Conservation (phyloP, 2,888 invertebrate genomes). For the Pedicia rivosa region DNA sequence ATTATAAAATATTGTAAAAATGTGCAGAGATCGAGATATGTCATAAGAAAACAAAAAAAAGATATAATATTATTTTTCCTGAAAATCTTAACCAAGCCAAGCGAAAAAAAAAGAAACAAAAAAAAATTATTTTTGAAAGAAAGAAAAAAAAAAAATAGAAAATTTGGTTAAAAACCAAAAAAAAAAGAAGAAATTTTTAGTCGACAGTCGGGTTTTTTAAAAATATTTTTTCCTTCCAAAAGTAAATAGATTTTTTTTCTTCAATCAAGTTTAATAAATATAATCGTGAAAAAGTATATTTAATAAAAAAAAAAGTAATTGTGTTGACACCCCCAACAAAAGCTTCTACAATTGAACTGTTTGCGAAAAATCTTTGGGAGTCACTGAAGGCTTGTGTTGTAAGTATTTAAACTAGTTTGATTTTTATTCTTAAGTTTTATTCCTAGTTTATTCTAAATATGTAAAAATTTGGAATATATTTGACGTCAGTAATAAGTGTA, state of each 20-base stretch:
- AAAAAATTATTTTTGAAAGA: not conserved
- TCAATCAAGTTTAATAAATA: not conserved
- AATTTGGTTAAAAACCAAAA: slow-evolving; percentile 1
- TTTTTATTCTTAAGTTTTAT: no score
- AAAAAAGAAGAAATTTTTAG: no score
- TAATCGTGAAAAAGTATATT: not conserved
- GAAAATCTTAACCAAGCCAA: no score
- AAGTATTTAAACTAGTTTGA: slow-evolving; percentile 19
- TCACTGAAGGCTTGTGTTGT: slow-evolving; percentile 34
- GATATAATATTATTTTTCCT: not conserved
- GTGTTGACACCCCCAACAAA: not conserved
- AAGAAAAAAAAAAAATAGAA: not conserved
- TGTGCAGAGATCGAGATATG: slow-evolving; percentile 36
- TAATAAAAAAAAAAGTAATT: not conserved
- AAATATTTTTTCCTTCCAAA: not conserved
- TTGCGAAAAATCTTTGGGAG: slow-evolving; percentile 33
- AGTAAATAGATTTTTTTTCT: no score
- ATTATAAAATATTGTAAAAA: slow-evolving; percentile 24
- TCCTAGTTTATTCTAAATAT: no score
- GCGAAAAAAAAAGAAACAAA: slow-evolving; percentile 1
- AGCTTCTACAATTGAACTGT: slow-evolving; percentile 34
- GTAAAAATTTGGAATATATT: no score
- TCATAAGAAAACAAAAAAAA: not conserved
- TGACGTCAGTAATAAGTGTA: no score
- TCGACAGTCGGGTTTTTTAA: not conserved